Evolutionary conservation across 1,140 invertebrate genomes (phyloP).

Genomic region (Drosophila melanica): DNA sequence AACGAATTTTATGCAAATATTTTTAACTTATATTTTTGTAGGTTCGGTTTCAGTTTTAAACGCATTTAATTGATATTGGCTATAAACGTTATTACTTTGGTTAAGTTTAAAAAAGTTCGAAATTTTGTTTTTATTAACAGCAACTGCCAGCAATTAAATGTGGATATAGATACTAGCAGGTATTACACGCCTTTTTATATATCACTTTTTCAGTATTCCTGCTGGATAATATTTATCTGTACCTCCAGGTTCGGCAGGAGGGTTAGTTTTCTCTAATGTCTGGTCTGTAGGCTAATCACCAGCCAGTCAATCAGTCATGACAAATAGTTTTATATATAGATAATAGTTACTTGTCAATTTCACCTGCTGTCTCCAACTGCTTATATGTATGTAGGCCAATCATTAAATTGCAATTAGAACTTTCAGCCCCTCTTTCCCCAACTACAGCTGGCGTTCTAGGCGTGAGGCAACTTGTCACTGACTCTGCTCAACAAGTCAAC

Average conservation of each 20-base stretch:
- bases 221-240: too few relatives aligned
- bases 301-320: not conserved
- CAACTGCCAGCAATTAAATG: not conserved
- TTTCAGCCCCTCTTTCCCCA: not conserved
- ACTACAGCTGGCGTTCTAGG: not conserved
- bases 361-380: constrained; percentile 2
- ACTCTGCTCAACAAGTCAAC: constrained; percentile 46
- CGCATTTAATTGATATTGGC: not conserved
- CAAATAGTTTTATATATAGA: not conserved
- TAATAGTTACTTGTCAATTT: constrained; percentile 21
- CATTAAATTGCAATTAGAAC: constrained; percentile 53
- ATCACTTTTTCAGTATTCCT: too few relatives aligned
- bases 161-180: too few relatives aligned
- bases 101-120: not conserved
- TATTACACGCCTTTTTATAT: too few relatives aligned
- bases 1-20: constrained; percentile 10
- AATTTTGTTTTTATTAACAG: not conserved
- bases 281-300: not conserved
- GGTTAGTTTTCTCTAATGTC: too few relatives aligned
- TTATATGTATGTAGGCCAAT: constrained; percentile 18
- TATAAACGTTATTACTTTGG: not conserved
- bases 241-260: too few relatives aligned
- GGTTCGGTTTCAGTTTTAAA: not conserved
- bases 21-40: constrained; percentile 5
- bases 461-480: constrained; percentile 37